These are phyloP conservation scores for Lingula anatina DNA, from an alignment of 2,888 invertebrate species.

Conservation along the genomic window DNA sequence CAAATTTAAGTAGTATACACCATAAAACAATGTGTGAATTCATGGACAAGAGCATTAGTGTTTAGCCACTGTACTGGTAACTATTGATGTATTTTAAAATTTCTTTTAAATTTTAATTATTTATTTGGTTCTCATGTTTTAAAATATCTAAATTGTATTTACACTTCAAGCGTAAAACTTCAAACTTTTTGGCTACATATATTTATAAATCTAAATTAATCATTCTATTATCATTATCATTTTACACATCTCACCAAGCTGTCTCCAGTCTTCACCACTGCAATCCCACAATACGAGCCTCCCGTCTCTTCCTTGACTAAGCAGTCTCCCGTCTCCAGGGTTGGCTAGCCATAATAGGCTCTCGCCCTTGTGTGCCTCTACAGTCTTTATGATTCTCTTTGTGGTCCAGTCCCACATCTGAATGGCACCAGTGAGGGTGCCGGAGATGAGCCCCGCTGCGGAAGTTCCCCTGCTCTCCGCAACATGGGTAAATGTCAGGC, in stretches of 20 bases:
- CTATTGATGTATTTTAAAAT: too few species aligned
- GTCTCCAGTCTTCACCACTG: constrained; percentile 10
- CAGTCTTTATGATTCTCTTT: constrained; percentile 10
- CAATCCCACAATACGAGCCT: constrained; percentile 19
- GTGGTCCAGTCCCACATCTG: constrained; percentile 21
- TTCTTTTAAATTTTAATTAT: too few species aligned
- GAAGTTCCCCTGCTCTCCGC: neutral
- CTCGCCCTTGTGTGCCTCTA: constrained; percentile 15
- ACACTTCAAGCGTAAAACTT: too few species aligned
- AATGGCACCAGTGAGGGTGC: constrained; percentile 22
- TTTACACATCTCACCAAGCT: constrained; percentile 19
- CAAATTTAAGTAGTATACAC: too few species aligned
- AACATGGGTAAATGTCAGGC: constrained; percentile 12
- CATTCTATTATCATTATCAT: too few species aligned
- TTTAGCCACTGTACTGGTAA: too few species aligned
- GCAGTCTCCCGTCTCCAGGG: constrained; percentile 9
- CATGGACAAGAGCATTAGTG: too few species aligned
- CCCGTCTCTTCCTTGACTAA: constrained; percentile 36
- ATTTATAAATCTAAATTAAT: too few species aligned
- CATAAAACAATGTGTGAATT: too few species aligned
- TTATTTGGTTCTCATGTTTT: too few species aligned
- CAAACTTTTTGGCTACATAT: too few species aligned
- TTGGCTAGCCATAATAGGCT: constrained; percentile 23
- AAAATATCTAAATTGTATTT: too few species aligned
- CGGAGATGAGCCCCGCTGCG: constrained; percentile 21